A percentile compares a stretch with the other conserved stretches of the same genome.
These are phyloP conservation scores for Ophioninae sp. DNA, from an alignment of 2,888 invertebrate species.

Conservation along the genomic window DNA sequence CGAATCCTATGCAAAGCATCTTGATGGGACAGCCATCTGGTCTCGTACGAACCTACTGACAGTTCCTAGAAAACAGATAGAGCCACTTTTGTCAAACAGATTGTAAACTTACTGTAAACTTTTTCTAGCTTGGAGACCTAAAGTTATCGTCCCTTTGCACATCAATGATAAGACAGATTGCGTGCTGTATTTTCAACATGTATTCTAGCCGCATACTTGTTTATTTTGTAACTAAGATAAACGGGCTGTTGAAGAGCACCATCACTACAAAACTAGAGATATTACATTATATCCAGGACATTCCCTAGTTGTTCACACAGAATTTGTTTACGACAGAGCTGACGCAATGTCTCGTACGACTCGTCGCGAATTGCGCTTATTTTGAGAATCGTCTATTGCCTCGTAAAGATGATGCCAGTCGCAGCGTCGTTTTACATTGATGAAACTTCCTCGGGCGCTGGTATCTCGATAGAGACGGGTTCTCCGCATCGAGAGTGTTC, in stretches of 20 bases:
- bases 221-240: background rate
- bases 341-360: slow-evolving; percentile 18
- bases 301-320: background rate
- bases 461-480: background rate
- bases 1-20: too few relatives aligned
- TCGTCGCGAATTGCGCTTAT: slow-evolving; percentile 55
- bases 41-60: too few relatives aligned
- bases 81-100: background rate
- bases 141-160: background rate
- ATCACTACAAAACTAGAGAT: slow-evolving; percentile 10
- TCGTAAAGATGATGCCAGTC: slow-evolving; percentile 64
- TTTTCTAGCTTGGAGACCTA: background rate
- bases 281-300: slow-evolving; percentile 1
- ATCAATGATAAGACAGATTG: background rate
- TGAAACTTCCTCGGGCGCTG: slow-evolving; percentile 19
- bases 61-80: too few relatives aligned
- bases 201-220: background rate
- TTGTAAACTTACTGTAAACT: background rate
- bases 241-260: background rate
- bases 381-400: slow-evolving; percentile 49
- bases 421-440: slow-evolving; percentile 21
- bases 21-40: too few relatives aligned
- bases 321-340: slow-evolving; percentile 13
- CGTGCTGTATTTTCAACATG: background rate
- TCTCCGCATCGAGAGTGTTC: slow-evolving; percentile 7